A percentile compares a stretch with the other conserved stretches of the same genome.
These are phyloP conservation scores for Pituophis catenifer DNA, from an alignment of 2,113 vertebrate species.

Conservation along the genomic window DNA sequence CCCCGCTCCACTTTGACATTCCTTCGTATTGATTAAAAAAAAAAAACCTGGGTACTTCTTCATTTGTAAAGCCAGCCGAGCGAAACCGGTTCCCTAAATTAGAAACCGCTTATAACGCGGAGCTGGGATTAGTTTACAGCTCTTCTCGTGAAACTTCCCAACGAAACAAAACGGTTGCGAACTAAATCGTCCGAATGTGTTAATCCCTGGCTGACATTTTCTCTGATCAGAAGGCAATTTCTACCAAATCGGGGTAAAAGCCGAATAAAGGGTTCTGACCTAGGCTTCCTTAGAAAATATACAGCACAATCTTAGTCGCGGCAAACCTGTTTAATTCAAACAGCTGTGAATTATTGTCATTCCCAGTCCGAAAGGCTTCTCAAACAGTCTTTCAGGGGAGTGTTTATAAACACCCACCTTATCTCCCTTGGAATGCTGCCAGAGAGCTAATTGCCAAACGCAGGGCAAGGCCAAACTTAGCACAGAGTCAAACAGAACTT, in stretches of 20 bases:
- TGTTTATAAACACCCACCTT: too few relatives aligned
- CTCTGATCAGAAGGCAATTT: background rate
- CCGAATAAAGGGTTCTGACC: background rate
- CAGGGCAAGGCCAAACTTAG: too few relatives aligned
- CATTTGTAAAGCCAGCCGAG: slow-evolving; percentile 46
- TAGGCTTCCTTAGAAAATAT: too few relatives aligned
- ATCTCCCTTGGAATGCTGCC: too few relatives aligned
- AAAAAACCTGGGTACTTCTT: slow-evolving; percentile 2
- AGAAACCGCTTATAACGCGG: slow-evolving; percentile 35
- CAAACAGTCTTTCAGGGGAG: too few relatives aligned
- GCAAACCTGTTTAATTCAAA: too few relatives aligned
- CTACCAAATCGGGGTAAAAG: background rate
- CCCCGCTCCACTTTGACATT: slow-evolving; percentile 31
- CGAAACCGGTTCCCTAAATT: slow-evolving; percentile 31
- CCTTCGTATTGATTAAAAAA: background rate
- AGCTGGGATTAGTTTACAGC: background rate
- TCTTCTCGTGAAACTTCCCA: background rate
- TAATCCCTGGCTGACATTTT: background rate
- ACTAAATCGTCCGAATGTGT: background rate
- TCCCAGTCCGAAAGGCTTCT: too few relatives aligned
- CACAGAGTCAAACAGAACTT: too few relatives aligned
- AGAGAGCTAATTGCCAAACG: too few relatives aligned
- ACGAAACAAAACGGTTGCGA: background rate
- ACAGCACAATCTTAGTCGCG: too few relatives aligned
- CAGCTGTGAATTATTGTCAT: too few relatives aligned